Percentiles rank a stretch among this genome's conserved stretches.
Evolutionary conservation across 35 echinoderm and acorn worm genomes (phyloP).

Genomic region (Nesometra sesokonis): DNA sequence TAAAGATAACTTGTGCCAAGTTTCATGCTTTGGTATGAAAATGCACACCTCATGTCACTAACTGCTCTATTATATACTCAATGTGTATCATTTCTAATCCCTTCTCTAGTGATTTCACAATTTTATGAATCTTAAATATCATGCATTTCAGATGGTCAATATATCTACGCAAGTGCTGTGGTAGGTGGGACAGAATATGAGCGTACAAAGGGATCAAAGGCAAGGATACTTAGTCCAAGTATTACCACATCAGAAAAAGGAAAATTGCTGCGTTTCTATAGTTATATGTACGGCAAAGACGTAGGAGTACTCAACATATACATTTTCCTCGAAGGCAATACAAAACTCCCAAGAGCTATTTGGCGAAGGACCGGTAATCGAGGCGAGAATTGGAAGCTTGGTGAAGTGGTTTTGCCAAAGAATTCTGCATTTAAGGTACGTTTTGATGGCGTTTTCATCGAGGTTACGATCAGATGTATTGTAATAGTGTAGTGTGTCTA

Average conservation of each 20-base stretch:
- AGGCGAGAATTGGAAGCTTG: constrained; percentile 45
- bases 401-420: constrained; percentile 64
- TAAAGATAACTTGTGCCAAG: too few relatives aligned
- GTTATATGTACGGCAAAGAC: constrained; percentile 66
- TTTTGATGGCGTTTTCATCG: not conserved
- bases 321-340: constrained; percentile 34
- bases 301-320: constrained; percentile 70
- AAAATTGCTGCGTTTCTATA: constrained; percentile 65
- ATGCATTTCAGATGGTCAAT: constrained; percentile 15
- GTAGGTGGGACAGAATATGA: not conserved
- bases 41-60: too few relatives aligned
- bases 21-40: too few relatives aligned
- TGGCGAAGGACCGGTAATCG: constrained; percentile 48
- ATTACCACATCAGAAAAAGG: constrained; percentile 17
- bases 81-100: too few relatives aligned
- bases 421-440: constrained; percentile 4
- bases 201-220: constrained; percentile 12
- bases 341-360: constrained; percentile 13
- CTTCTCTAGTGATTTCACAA: too few relatives aligned
- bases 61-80: too few relatives aligned
- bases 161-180: constrained; percentile 30
- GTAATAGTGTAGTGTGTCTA: too few relatives aligned
- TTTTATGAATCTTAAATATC: too few relatives aligned
- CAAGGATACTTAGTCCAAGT: constrained; percentile 33
- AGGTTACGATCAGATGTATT: too few relatives aligned